Base-by-base conservation (phyloP, 35 echinoderm and acorn worm species). In the Holothuria glaberrima region DNA sequence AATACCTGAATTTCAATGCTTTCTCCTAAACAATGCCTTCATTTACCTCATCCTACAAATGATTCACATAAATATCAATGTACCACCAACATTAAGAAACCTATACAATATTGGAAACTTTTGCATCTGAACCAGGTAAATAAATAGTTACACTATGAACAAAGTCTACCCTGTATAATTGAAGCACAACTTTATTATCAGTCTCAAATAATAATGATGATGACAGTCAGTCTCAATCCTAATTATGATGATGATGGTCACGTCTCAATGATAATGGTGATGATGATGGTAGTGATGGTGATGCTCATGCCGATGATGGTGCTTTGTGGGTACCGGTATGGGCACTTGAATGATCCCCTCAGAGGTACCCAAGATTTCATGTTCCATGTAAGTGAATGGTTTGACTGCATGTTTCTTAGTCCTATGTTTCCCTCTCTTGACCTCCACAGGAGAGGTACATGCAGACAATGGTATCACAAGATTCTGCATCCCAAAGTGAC, bases 281-380 rank as follows among this genome's bases (percentile, higher is more conserved):
- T 93, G 91, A 58, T 93, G 86, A 35, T 95, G 89, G 46, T 95
- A 82, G 58, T 95, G 91, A 87, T 95, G 94, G 71, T 95, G 94
- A 52, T 95, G 89, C 44, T 95, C 91, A 58, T 95, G 94, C 30
- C 91, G 94, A 86, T 95, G 90, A 59, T 95, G 94, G 76, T 95
- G 94, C 48, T 88, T 80, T 31, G 92, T 91, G 45, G 79, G 69
- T 18, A 85, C 80, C 2, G 89, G 72, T 2, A 92, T 62, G 0
- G 94, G 91, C 19, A 89, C 69, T 26, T 90, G 83, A 56, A 90
- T 48, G 13, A 90, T 70, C 3, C 87, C 88, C 58, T 95, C 86
- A 36, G 67, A 46, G 24, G 77, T 82, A 25, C 88, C 81, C 46
- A 86, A 71, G 9, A 96, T 62, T 86, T 96, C 94, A 26, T 96